phyloP scores from a whole-genome alignment of 1,140 invertebrate species.

The Drosophila quadrilineata region DNA sequence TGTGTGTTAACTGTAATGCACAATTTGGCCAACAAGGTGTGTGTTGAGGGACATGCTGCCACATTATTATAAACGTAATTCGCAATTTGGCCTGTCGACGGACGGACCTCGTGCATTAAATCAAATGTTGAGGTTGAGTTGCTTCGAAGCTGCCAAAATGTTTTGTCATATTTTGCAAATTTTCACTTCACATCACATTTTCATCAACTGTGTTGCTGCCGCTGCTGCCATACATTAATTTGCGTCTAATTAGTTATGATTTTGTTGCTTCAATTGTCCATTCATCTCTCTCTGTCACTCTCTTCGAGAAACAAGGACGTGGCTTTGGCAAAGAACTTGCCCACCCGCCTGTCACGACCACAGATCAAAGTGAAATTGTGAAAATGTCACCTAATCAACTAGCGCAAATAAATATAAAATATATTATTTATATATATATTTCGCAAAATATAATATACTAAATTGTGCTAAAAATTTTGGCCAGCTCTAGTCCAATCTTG shows the following conservation, averaged over 20 bases:
- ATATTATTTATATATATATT: conserved; percentile 29
- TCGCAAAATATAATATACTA: conserved; percentile 26
- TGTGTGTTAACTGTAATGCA: too few species aligned
- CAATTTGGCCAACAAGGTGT: conserved; percentile 7
- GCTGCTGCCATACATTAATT: conserved; percentile 59
- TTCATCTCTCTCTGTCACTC: too few species aligned
- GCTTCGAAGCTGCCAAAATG: conserved; percentile 56
- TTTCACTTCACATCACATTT: conserved; percentile 73
- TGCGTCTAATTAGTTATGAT: conserved; percentile 76
- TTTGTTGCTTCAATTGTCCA: conserved; percentile 45
- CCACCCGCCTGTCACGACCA: conserved; percentile 25
- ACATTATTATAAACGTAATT: too few species aligned
- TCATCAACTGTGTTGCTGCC: conserved; percentile 54
- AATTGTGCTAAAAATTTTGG: conserved; percentile 35
- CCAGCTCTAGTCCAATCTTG: conserved; percentile 21
- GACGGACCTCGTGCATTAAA: conserved; percentile 41
- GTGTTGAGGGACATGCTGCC: too few species aligned
- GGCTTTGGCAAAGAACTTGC: conserved; percentile 80
- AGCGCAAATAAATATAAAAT: conserved; percentile 52
- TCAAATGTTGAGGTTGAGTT: conserved; percentile 12
- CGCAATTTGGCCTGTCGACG: conserved; percentile 2
- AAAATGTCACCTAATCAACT: conserved; percentile 33
- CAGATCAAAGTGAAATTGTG: conserved; percentile 69
- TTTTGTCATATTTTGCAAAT: conserved; percentile 71
- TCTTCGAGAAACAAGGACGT: conserved; percentile 68